Evolutionary conservation across 2,888 invertebrate species (phyloP).

Genomic region (Melanargia galathea): DNA sequence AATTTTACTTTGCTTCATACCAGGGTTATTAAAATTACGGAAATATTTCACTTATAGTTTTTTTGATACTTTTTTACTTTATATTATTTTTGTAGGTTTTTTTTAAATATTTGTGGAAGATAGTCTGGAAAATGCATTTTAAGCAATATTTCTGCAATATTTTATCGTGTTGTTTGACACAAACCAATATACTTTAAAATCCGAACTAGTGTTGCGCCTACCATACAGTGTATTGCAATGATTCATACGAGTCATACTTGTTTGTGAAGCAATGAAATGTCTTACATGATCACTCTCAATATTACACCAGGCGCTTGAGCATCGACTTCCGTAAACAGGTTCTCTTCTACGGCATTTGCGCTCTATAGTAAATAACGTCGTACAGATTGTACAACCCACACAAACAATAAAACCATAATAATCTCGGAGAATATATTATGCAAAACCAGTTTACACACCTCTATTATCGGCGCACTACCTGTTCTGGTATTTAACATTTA

Average conservation of each 20-base stretch:
- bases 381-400: constrained; percentile 15
- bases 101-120: not conserved
- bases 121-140: not conserved
- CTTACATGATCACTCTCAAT: not conserved
- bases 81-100: not conserved
- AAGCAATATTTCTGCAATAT: too few relatives aligned
- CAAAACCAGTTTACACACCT: constrained; percentile 29
- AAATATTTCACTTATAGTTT: not conserved
- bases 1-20: not conserved
- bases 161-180: not conserved
- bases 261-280: constrained; percentile 4
- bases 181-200: not conserved
- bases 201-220: not conserved
- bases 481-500: constrained; percentile 20
- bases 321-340: constrained; percentile 20
- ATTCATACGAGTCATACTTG: not conserved
- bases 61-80: not conserved
- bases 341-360: not conserved
- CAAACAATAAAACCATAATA: constrained; percentile 23
- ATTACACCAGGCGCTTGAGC: constrained; percentile 20
- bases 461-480: constrained; percentile 4
- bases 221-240: not conserved
- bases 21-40: not conserved
- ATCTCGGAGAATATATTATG: constrained; percentile 4
- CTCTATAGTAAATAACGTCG: constrained; percentile 11